Conservation (phyloP, 2,113 vertebrate genomes). For the Hyperopisus bebe region DNA sequence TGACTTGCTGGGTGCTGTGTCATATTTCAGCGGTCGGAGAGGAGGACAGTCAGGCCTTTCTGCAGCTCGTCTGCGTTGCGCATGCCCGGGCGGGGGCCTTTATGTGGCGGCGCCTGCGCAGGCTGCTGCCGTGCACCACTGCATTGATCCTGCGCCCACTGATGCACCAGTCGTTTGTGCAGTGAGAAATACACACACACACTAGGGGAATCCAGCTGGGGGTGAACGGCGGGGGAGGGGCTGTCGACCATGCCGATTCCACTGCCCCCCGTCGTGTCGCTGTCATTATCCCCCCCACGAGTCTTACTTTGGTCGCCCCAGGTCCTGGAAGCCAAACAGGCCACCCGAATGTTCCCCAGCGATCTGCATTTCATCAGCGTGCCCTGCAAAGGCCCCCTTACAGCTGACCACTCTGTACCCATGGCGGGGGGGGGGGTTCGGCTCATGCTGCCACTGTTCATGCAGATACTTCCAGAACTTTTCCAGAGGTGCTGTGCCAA, state of each 20-base stretch:
- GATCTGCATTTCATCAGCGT: background rate
- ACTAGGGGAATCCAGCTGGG: constrained; percentile 33
- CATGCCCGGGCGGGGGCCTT: constrained; percentile 49
- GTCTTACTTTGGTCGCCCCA: constrained; percentile 49
- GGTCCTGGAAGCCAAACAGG: constrained; percentile 40
- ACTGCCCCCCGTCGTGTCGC: constrained; percentile 34
- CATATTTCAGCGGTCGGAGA: constrained; percentile 36
- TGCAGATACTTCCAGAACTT: constrained; percentile 39
- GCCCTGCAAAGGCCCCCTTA: background rate
- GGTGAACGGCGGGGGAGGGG: constrained; percentile 41
- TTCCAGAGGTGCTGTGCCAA: constrained; percentile 48
- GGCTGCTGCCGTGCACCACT: constrained; percentile 40
- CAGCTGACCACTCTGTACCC: background rate
- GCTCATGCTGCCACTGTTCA: constrained; percentile 47
- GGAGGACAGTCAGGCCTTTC: constrained; percentile 45
- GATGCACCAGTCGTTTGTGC: constrained; percentile 55
- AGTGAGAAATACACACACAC: constrained; percentile 31
- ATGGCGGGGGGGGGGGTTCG: background rate
- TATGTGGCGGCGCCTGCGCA: constrained; percentile 38
- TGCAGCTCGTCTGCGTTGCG: constrained; percentile 48
- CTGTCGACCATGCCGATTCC: background rate
- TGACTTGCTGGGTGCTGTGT: constrained; percentile 41
- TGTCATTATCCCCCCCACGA: constrained; percentile 29
- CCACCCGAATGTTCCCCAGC: constrained; percentile 45
- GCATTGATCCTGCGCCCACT: constrained; percentile 46